Conservation (phyloP, 2,113 vertebrate species). For the Macrotus californicus region DNA sequence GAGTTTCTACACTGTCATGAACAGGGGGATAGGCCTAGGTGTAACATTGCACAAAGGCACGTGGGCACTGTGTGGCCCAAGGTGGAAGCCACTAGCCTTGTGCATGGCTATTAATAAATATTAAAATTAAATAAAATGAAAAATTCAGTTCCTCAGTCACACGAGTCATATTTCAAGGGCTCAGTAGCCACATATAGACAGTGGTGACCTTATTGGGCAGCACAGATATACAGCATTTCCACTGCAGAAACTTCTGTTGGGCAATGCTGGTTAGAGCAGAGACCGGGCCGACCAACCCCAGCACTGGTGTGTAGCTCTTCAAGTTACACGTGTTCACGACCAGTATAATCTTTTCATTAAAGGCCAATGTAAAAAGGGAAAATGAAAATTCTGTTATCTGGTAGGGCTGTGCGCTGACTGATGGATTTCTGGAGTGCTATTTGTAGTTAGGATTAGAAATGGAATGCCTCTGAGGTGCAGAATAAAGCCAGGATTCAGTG, state of each 20-base stretch:
- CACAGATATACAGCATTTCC: neutral
- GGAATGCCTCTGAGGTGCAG: neutral
- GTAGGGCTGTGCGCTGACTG: neutral
- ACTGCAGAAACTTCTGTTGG: neutral
- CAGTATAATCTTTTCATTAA: neutral
- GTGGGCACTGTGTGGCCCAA: neutral
- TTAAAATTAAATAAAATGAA: neutral
- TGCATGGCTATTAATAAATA: neutral
- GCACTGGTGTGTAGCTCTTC: neutral
- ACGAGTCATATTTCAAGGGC: neutral
- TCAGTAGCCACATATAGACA: no score
- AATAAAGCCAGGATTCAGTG: neutral
- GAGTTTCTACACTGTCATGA: neutral
- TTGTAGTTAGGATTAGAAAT: slow-evolving; percentile 26
- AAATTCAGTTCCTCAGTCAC: neutral
- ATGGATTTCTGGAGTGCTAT: neutral
- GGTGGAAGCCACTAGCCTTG: neutral
- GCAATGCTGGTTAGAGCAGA: neutral
- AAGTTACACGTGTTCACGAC: neutral
- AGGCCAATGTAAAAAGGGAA: neutral
- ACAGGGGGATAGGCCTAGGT: neutral
- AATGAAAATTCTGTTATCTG: neutral
- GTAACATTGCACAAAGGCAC: neutral
- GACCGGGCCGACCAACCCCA: neutral
- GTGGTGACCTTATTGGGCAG: neutral